Conservation (phyloP, 1,140 invertebrate genomes). For the Calosoma granatense region DNA sequence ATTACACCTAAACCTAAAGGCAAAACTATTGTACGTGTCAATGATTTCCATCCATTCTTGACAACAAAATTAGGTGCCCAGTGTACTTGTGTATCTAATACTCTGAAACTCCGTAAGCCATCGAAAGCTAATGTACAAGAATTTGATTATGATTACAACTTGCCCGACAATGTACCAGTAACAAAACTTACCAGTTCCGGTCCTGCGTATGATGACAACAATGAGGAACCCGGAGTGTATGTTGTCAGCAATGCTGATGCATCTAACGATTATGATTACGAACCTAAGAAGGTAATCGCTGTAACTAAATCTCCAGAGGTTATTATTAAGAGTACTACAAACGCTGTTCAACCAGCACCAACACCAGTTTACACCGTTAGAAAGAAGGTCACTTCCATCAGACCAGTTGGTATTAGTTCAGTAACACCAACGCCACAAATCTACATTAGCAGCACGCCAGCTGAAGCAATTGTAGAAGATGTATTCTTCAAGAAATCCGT, state of each 20-base stretch:
- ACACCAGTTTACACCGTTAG: neutral
- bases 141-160: conserved; percentile 26
- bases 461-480: neutral
- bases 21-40: conserved; percentile 26
- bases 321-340: conserved; percentile 15
- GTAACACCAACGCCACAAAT: neutral
- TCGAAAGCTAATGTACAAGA: conserved; percentile 28
- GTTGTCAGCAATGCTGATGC: conserved; percentile 27
- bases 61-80: conserved; percentile 60
- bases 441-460: neutral
- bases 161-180: conserved; percentile 22
- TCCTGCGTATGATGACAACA: conserved; percentile 23
- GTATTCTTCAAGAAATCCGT: neutral
- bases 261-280: conserved; percentile 21
- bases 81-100: conserved; percentile 59
- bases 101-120: conserved; percentile 40
- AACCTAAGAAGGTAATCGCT: conserved; percentile 21
- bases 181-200: neutral
- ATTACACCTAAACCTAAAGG: conserved; percentile 10
- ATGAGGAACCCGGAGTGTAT: conserved; percentile 21
- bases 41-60: conserved; percentile 43
- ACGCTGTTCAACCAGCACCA: conserved; percentile 10
- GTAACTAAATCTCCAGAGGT: conserved; percentile 17
- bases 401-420: neutral
- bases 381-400: neutral